Base-by-base conservation (phyloP, 2,113 vertebrate species). In the Poicephalus gulielmi region DNA sequence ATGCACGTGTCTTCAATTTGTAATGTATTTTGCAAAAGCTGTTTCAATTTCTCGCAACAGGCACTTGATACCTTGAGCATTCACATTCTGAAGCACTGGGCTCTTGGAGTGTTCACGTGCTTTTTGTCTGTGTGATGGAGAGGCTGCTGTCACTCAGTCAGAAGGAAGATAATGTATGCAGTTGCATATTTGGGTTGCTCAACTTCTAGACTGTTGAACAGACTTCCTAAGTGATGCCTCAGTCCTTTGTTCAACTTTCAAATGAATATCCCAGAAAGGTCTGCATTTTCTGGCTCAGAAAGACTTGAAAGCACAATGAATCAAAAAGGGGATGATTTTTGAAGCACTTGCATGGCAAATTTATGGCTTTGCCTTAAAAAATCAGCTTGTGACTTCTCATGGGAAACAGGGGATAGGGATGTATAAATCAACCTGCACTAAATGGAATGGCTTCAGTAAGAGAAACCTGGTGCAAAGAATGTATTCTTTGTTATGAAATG, bases 201-300 rank as follows among this genome's bases (percentile, higher is more conserved):
- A 76, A 94, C 80, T 92, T 83, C 55, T 76, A 63, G 74, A 79
- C 43, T 33, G 16, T 66, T 79, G 86, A 92, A 66, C 20, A 57
- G 66, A 39, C 43, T 62, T 84, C 73, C 80, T 84, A 93, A 94
- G 41, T 27, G 62, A 66, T 69, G 44, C 62, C 31, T 92, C 64
- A 57, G 57, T 69, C 74, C 53, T 90, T 84, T 89, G 77, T 81
- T 86, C 60, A 71, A 28, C 60, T 93, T 96, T 95, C 83, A 92
- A 94, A 94, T 88, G 13, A 93, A n/a, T 93, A 92, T 62, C 95
- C 57, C 83, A 53, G 69, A 92, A 22, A 91, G 74, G 37, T 78
- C 73, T 79, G 83, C 57, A 27, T 94, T 94, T 93, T 91, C 91
- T 87, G 88, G 63, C 88, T 95, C 86, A 85, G 83, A 88, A 92